Conservation (phyloP, 1,140 invertebrate genomes). For the Heliconius hermathena region DNA sequence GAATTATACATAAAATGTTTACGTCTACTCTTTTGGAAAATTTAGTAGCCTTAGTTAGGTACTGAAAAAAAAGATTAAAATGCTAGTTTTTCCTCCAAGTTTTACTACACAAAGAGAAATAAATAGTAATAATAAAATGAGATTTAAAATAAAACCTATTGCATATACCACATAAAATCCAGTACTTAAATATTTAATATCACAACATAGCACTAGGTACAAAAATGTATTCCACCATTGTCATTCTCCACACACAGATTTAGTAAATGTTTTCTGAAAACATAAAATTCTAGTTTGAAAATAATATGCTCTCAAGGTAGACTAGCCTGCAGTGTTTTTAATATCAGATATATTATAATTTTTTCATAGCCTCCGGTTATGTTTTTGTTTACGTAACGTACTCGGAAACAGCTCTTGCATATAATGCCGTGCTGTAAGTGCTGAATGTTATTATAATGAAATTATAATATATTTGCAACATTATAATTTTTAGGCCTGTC, state of each 20-base stretch:
- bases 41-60: too few species aligned
- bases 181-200: background rate
- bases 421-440: background rate
- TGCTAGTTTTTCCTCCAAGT: too few species aligned
- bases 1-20: too few species aligned
- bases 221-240: background rate
- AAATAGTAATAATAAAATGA: background rate
- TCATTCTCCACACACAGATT: background rate
- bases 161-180: background rate
- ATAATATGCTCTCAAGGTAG: conserved; percentile 8
- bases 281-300: conserved; percentile 1
- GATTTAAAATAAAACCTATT: background rate
- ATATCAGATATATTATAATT: conserved; percentile 4
- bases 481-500: background rate
- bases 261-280: conserved; percentile 1
- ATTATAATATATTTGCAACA: background rate
- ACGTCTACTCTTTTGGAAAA: too few species aligned
- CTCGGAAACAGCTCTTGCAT: background rate
- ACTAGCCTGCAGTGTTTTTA: conserved; percentile 9
- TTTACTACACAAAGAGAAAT: too few species aligned
- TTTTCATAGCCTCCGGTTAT: background rate
- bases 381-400: conserved; percentile 3
- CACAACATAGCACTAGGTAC: background rate
- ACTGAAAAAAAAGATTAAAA: too few species aligned
- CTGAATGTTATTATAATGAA: background rate